These are phyloP conservation scores for Carettochelys insculpta DNA, from an alignment of 2,113 vertebrate species.

Conservation along the genomic window DNA sequence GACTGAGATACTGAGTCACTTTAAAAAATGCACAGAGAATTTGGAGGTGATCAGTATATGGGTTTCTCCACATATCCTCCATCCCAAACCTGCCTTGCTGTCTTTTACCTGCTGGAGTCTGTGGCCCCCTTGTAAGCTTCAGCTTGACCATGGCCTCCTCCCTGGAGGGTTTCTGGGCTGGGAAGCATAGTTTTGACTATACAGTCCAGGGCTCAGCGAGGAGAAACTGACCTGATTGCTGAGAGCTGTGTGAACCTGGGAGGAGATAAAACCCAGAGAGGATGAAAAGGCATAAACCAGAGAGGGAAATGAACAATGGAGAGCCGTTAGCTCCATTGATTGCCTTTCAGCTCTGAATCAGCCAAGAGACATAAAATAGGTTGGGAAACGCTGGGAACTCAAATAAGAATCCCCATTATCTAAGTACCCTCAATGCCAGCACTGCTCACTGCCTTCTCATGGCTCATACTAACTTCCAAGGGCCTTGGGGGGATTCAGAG, in stretches of 20 bases:
- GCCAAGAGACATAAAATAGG: conserved; percentile 40
- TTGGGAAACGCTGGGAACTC: conserved; percentile 55
- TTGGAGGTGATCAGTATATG: conserved; percentile 55
- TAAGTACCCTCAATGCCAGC: background rate
- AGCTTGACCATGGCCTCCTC: conserved; percentile 26
- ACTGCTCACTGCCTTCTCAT: background rate
- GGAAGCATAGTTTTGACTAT: conserved; percentile 40
- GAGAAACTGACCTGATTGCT: conserved; percentile 54
- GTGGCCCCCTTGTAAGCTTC: conserved; percentile 32
- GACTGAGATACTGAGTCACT: conserved; percentile 70
- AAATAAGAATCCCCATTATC: conserved; percentile 56
- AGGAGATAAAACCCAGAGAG: conserved; percentile 43
- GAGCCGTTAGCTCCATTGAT: conserved; percentile 60
- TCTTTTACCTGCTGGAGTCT: conserved; percentile 66
- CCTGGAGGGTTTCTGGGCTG: conserved; percentile 38
- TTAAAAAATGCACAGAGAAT: conserved; percentile 65
- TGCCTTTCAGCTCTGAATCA: conserved; percentile 61
- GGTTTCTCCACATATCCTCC: conserved; percentile 62
- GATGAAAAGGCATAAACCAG: conserved; percentile 70
- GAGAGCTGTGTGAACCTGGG: conserved; percentile 39
- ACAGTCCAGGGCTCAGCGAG: conserved; percentile 45
- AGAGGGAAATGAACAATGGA: conserved; percentile 68
- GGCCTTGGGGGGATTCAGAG: background rate
- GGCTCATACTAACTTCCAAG: background rate
- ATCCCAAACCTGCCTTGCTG: conserved; percentile 25